Conservation (phyloP, 2,888 invertebrate species). For the Lasioglossum calceatum region DNA sequence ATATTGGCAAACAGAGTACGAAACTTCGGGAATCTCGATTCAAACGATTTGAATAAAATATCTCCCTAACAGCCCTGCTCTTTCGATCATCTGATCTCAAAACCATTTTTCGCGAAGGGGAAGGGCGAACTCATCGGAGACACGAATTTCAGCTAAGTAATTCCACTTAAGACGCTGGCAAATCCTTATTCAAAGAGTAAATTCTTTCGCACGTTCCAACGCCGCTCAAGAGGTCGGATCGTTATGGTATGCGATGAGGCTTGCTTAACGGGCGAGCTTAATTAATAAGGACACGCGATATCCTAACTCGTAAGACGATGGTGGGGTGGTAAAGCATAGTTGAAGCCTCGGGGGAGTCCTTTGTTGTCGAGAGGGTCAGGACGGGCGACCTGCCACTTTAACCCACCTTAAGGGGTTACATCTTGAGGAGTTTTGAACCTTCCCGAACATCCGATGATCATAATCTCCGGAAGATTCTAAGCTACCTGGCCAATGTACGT, state of each 20-base stretch:
- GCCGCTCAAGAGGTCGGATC: constrained; percentile 74
- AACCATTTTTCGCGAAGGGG: neutral
- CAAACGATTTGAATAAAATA: neutral
- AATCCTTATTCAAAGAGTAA: constrained; percentile 52
- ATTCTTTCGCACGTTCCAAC: constrained; percentile 72
- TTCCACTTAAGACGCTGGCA: constrained; percentile 46
- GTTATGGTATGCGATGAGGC: constrained; percentile 82
- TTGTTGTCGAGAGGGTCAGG: constrained; percentile 83
- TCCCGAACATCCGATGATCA: constrained; percentile 58
- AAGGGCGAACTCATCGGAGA: neutral
- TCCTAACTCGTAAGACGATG: constrained; percentile 80
- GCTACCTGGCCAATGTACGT: constrained; percentile 7
- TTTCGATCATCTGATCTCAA: neutral
- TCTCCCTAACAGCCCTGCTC: neutral
- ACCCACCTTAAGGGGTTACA: constrained; percentile 80
- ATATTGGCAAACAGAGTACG: neutral
- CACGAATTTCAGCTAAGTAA: constrained; percentile 50
- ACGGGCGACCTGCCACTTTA: constrained; percentile 80
- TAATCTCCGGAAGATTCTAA: constrained; percentile 40
- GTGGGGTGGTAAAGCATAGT: constrained; percentile 75
- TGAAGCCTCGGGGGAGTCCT: constrained; percentile 82
- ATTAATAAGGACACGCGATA: constrained; percentile 85
- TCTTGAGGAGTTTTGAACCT: constrained; percentile 71
- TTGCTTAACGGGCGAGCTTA: constrained; percentile 82
- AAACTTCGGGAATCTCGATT: neutral